Conservation (phyloP, 2,797 vertebrate genomes). For the Leontocebus nigricollis region DNA sequence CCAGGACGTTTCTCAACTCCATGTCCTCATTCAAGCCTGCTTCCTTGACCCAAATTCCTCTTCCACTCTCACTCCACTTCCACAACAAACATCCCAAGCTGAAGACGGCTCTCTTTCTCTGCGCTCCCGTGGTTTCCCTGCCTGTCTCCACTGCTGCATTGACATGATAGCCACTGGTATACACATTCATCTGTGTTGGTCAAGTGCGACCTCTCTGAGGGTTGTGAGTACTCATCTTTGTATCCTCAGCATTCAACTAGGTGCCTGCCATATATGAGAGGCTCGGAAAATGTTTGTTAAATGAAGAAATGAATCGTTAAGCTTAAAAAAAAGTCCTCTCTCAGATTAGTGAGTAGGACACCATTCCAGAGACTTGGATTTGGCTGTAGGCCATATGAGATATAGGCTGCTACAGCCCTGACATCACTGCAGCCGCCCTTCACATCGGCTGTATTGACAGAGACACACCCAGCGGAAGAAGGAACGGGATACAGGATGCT, state of each 20-base stretch:
- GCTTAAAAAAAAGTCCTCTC: background rate
- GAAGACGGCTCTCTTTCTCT: background rate
- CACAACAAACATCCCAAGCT: background rate
- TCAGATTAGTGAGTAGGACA: background rate
- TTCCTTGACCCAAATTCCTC: background rate
- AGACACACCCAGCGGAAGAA: background rate
- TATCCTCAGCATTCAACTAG: background rate
- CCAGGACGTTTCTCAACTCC: background rate
- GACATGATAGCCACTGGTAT: background rate
- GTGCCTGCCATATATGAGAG: background rate
- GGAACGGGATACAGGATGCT: background rate
- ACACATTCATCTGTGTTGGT: background rate
- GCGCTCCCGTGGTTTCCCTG: background rate
- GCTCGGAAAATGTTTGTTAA: background rate
- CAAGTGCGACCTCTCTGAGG: background rate
- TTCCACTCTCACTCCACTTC: background rate
- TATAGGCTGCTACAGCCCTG: background rate
- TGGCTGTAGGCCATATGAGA: background rate
- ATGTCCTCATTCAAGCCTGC: background rate
- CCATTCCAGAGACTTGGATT: background rate
- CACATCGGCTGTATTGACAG: background rate
- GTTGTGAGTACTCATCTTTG: background rate
- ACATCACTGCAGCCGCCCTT: background rate
- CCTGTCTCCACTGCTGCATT: background rate
- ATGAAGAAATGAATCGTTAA: background rate